Evolutionary conservation across 2,888 invertebrate genomes (phyloP).

Genomic region (Sphecodes monilicornis): DNA sequence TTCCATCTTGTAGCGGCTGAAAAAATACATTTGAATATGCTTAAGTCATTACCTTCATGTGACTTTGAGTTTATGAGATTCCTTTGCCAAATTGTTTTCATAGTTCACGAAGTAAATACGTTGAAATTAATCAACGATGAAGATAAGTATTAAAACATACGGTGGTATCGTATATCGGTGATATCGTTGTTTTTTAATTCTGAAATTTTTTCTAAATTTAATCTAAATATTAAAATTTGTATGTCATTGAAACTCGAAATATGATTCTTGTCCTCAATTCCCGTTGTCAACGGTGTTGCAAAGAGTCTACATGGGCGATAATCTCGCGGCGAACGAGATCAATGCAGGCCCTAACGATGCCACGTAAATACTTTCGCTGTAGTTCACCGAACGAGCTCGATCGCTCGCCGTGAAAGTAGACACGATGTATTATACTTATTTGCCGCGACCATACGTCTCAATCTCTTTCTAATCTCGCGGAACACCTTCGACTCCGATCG

Average conservation of each 20-base stretch:
- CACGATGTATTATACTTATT: constrained; percentile 41
- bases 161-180: too few species aligned
- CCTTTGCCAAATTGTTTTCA: too few species aligned
- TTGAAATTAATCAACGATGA: too few species aligned
- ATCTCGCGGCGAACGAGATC: neutral
- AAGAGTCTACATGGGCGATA: neutral
- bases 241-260: neutral
- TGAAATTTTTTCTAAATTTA: too few species aligned
- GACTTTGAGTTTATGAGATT: too few species aligned
- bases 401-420: constrained; percentile 33
- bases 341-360: constrained; percentile 26
- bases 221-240: too few species aligned
- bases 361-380: constrained; percentile 19
- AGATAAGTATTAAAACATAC: too few species aligned
- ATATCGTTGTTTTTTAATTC: too few species aligned
- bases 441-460: constrained; percentile 39
- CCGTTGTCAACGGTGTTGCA: neutral
- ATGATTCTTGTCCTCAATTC: neutral
- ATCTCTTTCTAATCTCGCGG: constrained; percentile 54
- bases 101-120: too few species aligned
- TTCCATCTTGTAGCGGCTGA: too few species aligned
- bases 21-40: too few species aligned
- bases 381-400: neutral
- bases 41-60: too few species aligned
- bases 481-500: constrained; percentile 38